phyloP scores from a whole-genome alignment of 2,113 vertebrate species.

The Rynchops niger region DNA sequence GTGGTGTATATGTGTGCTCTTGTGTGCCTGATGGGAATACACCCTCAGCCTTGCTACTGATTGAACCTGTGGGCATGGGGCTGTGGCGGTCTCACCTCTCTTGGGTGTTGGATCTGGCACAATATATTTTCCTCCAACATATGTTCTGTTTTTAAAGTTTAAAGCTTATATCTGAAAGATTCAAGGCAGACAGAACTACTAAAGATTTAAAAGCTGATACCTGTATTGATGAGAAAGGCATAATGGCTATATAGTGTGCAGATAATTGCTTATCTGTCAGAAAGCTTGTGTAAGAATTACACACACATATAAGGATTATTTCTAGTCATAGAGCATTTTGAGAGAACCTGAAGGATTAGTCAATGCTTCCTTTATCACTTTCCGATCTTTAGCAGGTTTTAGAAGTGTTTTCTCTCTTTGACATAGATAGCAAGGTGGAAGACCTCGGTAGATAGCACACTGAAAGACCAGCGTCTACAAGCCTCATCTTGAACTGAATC shows the following conservation, averaged over 20 bases:
- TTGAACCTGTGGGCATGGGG: background rate
- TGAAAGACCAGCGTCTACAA: background rate
- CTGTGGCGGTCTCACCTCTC: background rate
- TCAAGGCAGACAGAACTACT: background rate
- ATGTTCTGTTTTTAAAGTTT: background rate
- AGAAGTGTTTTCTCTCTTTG: background rate
- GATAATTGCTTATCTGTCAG: background rate
- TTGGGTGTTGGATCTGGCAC: background rate
- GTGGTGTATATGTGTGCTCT: background rate
- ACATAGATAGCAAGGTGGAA: background rate
- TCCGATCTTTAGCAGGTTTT: background rate
- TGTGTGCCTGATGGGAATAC: background rate
- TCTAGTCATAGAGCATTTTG: background rate
- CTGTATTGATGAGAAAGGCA: background rate
- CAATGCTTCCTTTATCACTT: background rate
- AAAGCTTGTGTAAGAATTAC: background rate
- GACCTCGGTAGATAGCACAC: background rate
- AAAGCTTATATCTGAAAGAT: background rate
- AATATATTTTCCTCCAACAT: background rate
- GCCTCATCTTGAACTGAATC: background rate
- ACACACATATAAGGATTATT: background rate
- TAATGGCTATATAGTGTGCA: background rate
- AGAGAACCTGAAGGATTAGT: background rate
- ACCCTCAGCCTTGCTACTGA: background rate
- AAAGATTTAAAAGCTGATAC: background rate